Percentiles rank a stretch among this genome's conserved stretches.
These are phyloP conservation scores for Plemyria rubiginata DNA, from an alignment of 2,888 invertebrate genomes.

Conservation along the genomic window DNA sequence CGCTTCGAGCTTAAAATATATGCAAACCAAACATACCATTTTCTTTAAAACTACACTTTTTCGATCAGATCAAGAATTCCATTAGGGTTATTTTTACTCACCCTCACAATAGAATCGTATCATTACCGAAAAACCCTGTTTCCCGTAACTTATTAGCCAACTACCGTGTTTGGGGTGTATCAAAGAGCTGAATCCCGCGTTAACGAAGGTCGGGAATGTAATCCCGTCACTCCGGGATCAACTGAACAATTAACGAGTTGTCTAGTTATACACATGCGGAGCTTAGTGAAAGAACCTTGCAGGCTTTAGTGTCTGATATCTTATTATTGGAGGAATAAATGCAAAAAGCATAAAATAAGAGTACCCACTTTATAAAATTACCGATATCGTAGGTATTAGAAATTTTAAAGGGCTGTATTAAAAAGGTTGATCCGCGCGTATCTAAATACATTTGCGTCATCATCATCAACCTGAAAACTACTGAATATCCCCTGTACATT, in stretches of 20 bases:
- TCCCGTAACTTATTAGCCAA: slow-evolving; percentile 30
- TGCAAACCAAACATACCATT: too few species aligned
- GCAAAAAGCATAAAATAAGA: not conserved
- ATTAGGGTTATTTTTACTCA: not conserved
- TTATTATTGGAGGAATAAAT: slow-evolving; percentile 2
- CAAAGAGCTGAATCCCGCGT: slow-evolving; percentile 67
- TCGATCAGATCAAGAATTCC: not conserved
- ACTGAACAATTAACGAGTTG: slow-evolving; percentile 65
- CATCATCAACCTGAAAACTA: too few species aligned
- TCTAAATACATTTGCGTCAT: too few species aligned
- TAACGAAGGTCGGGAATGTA: slow-evolving; percentile 67
- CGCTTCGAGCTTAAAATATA: too few species aligned
- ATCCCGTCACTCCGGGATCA: slow-evolving; percentile 55
- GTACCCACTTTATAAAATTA: too few species aligned
- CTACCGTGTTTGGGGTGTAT: slow-evolving; percentile 48
- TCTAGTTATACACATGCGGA: slow-evolving; percentile 35
- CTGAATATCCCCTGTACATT: too few species aligned
- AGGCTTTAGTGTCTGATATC: slow-evolving; percentile 26
- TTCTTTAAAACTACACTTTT: too few species aligned
- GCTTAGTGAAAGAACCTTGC: slow-evolving; percentile 16
- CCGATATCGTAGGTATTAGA: too few species aligned
- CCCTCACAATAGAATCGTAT: slow-evolving; percentile 4
- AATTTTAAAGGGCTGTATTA: too few species aligned
- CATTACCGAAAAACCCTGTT: slow-evolving; percentile 14
- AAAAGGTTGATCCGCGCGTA: too few species aligned